A percentile compares a stretch with the other conserved stretches of the same genome.
phyloP scores from a whole-genome alignment of 2,113 vertebrate genomes.

The Chaenogobius annularis region DNA sequence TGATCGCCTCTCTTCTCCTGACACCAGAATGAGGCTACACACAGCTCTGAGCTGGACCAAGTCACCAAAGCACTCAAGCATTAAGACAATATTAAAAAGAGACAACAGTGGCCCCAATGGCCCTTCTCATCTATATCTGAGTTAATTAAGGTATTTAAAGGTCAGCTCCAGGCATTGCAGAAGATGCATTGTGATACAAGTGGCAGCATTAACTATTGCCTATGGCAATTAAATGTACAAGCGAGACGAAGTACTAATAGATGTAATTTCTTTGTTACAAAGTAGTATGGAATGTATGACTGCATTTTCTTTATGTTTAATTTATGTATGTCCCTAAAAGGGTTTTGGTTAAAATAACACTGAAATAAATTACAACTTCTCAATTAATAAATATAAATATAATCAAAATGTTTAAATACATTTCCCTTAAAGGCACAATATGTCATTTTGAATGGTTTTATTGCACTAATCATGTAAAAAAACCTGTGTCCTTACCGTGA shows the following conservation, averaged over 20 bases:
- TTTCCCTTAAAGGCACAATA: too few species aligned
- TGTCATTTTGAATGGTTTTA: too few species aligned
- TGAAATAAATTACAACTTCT: too few species aligned
- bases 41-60: neutral
- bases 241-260: neutral
- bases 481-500: too few species aligned
- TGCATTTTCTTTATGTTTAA: too few species aligned
- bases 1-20: neutral
- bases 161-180: neutral
- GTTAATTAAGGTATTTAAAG: neutral
- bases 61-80: neutral
- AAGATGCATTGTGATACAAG: neutral
- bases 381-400: too few species aligned
- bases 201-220: neutral
- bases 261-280: neutral
- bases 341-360: too few species aligned
- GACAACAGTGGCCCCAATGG: neutral
- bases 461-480: too few species aligned
- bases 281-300: too few species aligned
- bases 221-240: neutral
- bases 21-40: neutral
- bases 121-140: neutral
- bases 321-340: neutral
- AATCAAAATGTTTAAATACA: too few species aligned
- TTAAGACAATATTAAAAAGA: slow-evolving; percentile 6